phyloP scores from a whole-genome alignment of 2,113 vertebrate species.

The Laticauda laticaudata region DNA sequence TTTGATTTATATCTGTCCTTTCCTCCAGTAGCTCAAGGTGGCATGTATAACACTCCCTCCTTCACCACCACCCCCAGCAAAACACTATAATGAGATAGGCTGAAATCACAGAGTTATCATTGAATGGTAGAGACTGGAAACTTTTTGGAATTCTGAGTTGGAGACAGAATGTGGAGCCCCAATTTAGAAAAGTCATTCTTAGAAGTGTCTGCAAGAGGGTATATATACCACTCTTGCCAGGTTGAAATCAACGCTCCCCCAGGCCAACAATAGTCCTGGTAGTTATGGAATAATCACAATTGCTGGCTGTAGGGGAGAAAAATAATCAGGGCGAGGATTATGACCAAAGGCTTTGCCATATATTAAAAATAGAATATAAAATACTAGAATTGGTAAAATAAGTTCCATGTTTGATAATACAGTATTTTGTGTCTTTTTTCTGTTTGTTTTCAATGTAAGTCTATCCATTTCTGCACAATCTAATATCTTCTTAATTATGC shows the following conservation, averaged over 20 bases:
- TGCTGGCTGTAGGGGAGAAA: background rate
- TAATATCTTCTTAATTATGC: no score
- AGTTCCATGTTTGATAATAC: no score
- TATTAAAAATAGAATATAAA: background rate
- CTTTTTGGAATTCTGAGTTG: background rate
- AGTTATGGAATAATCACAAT: background rate
- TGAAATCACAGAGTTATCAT: background rate
- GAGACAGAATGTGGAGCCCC: background rate
- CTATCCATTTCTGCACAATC: no score
- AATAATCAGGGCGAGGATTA: background rate
- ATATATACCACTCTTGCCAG: background rate
- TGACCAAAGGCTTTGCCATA: background rate
- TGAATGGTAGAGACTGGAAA: background rate
- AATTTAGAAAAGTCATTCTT: no score
- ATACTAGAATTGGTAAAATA: background rate
- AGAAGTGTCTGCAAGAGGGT: background rate
- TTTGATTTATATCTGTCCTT: background rate
- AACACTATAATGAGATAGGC: background rate
- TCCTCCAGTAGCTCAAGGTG: background rate
- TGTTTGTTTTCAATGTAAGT: no score
- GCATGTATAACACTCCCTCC: background rate
- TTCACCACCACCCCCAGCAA: background rate
- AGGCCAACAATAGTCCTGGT: background rate
- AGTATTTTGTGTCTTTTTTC: no score
- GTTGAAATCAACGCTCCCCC: background rate